Evolutionary conservation across 2,113 vertebrate genomes (phyloP).

Genomic region (Periophthalmus modestus): DNA sequence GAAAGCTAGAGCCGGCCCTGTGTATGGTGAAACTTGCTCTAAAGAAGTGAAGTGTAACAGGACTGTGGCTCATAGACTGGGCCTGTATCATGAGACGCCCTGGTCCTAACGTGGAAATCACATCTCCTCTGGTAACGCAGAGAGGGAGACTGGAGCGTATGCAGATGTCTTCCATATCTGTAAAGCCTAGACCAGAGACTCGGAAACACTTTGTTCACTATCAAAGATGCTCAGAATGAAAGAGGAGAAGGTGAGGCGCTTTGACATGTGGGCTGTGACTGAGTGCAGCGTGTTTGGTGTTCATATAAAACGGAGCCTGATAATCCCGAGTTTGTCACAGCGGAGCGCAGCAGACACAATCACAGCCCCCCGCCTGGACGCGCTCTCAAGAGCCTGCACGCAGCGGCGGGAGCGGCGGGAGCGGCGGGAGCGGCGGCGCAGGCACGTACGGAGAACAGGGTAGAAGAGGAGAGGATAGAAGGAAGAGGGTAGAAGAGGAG

Average conservation of each 20-base stretch:
- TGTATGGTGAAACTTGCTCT: too few species aligned
- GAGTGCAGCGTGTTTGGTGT: conserved; percentile 45
- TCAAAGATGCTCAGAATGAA: conserved; percentile 59
- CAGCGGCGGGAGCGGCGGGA: not conserved
- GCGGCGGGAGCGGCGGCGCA: too few species aligned
- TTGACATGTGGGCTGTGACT: conserved; percentile 60
- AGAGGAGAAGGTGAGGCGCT: conserved; percentile 31
- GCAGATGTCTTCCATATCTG: conserved; percentile 66
- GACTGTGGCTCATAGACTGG: too few species aligned
- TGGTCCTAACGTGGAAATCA: not conserved
- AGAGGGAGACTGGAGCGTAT: conserved; percentile 49
- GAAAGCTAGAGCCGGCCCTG: too few species aligned
- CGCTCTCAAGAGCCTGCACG: conserved; percentile 39
- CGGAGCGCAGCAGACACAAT: conserved; percentile 38
- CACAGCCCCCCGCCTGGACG: conserved; percentile 42
- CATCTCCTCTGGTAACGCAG: not conserved
- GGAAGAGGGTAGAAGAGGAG: too few species aligned
- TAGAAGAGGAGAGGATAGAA: too few species aligned
- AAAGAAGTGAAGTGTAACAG: too few species aligned
- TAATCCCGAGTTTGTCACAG: conserved; percentile 65
- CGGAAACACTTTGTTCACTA: conserved; percentile 65
- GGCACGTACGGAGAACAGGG: too few species aligned
- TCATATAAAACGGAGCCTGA: conserved; percentile 57
- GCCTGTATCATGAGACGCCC: not conserved
- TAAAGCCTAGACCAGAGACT: conserved; percentile 65